Evolutionary conservation across 2,888 invertebrate genomes (phyloP), one percentile per base, ranked within the genome.

Genomic region (Mesorhabditis sp.): DNA sequence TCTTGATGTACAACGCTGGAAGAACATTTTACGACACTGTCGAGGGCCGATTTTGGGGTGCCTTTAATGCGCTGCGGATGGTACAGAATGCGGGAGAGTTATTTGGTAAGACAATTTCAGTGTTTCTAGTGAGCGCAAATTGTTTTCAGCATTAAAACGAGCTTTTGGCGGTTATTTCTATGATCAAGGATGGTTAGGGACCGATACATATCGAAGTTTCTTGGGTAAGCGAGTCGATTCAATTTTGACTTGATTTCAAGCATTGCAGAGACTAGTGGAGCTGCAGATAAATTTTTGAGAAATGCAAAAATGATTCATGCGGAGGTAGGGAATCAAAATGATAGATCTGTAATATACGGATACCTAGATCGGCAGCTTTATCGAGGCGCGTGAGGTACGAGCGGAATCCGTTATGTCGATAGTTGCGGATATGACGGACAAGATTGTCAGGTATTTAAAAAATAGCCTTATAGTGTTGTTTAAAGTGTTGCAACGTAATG

Each of bases 41-140:
- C n/a, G 58, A 50, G n/a, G 58, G 58, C 10, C 58, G n/a, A n/a
- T 50, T 50, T n/a, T 50, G 58, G 58, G 58, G 58, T 50, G 58
- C 58, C n/a, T 50, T 50, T n/a, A n/a, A 50, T 50, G 58, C 58
- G 58, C n/a, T 50, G 1, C 1, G 58, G n/a, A 50, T 50, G 58
- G 10, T 50, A 2, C 58, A 50, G n/a, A 50, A 50, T 2, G 58
- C 58, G 1, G 10, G 58, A 50, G 58, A 50, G 58, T 13, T 50
- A n/a, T 13, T 50, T 10, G 58, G 58, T 50, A n/a, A 50, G 58
- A 2, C 10, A 28, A 28, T 28, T 28, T 2, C 28, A 28, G 1
- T 28, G 1, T 1, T 2, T 28, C 28, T 28, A 28, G 28, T 1
- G 2, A 28, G 2, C 28, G 28, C 28, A 50, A 50, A 10, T 50